These are phyloP conservation scores for Polypedilum pembai DNA, from an alignment of 1,140 invertebrate species.

Conservation along the genomic window DNA sequence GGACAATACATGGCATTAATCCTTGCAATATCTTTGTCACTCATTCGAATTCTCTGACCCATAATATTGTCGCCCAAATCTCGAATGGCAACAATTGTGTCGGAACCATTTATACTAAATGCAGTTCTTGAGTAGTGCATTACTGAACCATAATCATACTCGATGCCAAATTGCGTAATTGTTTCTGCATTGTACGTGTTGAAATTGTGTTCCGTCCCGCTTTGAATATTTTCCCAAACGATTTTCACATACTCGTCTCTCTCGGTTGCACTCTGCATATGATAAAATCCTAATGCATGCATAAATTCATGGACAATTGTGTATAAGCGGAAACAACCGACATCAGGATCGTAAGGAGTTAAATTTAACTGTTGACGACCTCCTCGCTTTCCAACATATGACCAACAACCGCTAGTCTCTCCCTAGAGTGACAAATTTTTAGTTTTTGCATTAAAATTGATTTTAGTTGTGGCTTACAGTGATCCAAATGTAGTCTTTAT, in stretches of 20 bases:
- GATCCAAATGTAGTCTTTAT: neutral
- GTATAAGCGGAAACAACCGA: slow-evolving; percentile 41
- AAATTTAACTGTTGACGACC: slow-evolving; percentile 46
- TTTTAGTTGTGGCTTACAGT: neutral
- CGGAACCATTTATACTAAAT: slow-evolving; percentile 57
- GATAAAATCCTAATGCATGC: slow-evolving; percentile 56
- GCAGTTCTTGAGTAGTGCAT: slow-evolving; percentile 64
- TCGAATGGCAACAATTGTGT: slow-evolving; percentile 49
- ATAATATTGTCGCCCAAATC: slow-evolving; percentile 36
- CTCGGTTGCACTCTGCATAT: slow-evolving; percentile 61
- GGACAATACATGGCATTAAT: slow-evolving; percentile 55
- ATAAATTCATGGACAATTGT: slow-evolving; percentile 60
- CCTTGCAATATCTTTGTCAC: slow-evolving; percentile 57
- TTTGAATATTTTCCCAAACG: slow-evolving; percentile 55
- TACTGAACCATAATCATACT: slow-evolving; percentile 62
- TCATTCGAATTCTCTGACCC: slow-evolving; percentile 58
- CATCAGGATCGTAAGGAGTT: slow-evolving; percentile 33
- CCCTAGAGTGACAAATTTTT: slow-evolving; percentile 38
- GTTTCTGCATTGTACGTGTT: slow-evolving; percentile 51
- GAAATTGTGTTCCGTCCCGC: slow-evolving; percentile 55
- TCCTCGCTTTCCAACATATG: slow-evolving; percentile 45
- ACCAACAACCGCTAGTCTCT: slow-evolving; percentile 45
- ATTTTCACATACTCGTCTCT: slow-evolving; percentile 58
- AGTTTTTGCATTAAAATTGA: slow-evolving; percentile 34
- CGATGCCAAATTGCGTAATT: slow-evolving; percentile 50